Conservation (phyloP, 2,888 invertebrate genomes). For the Xiphydria camelus region DNA sequence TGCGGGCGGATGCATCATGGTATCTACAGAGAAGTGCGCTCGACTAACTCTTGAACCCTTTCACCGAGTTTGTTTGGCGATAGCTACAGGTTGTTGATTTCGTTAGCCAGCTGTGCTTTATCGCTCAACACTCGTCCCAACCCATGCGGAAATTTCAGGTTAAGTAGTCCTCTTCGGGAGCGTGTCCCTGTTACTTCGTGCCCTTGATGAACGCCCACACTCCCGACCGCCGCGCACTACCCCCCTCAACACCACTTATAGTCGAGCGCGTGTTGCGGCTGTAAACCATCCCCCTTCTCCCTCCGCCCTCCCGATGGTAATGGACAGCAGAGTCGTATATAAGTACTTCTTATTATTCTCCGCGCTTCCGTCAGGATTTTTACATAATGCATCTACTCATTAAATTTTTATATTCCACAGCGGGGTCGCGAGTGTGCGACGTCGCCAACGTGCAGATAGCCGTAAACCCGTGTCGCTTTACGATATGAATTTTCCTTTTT, state of each 20-base stretch:
- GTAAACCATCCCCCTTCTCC: no score
- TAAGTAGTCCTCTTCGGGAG: background rate
- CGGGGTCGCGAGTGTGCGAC: no score
- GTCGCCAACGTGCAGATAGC: background rate
- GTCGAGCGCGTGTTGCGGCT: no score
- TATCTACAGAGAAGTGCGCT: no score
- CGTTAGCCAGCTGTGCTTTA: background rate
- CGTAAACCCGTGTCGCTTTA: constrained; percentile 10
- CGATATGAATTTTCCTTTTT: constrained; percentile 12
- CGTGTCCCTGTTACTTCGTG: background rate
- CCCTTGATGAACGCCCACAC: no score
- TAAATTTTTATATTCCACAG: constrained; percentile 17
- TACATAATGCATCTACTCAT: constrained; percentile 22
- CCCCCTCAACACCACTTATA: no score
- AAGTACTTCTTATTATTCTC: background rate
- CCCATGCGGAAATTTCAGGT: background rate
- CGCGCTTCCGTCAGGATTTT: constrained; percentile 4
- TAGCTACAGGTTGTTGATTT: constrained; percentile 2
- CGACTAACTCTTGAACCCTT: no score
- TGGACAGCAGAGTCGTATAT: no score
- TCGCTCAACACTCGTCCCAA: background rate
- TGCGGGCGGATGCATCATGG: no score
- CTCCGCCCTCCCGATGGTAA: no score
- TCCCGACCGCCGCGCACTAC: background rate
- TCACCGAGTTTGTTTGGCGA: background rate